phyloP scores from a whole-genome alignment of 2,797 vertebrate genomes.

The Loris lydekkerianus region DNA sequence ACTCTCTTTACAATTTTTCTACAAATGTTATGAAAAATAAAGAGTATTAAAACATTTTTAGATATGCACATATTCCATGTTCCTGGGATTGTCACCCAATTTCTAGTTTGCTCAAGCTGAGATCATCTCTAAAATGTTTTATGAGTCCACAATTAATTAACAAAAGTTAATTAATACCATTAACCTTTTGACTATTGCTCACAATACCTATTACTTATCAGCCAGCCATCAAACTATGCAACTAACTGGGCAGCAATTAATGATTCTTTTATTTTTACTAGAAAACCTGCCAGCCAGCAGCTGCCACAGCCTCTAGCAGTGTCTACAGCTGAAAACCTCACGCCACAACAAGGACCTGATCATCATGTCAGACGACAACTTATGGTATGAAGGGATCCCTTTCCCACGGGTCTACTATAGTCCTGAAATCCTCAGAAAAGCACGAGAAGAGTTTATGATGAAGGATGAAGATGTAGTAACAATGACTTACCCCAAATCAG shows the following conservation, averaged over 20 bases:
- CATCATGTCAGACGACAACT: rapidly evolving
- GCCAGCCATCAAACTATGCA: neutral
- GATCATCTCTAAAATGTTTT: neutral
- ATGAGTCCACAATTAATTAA: neutral
- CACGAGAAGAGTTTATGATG: neutral
- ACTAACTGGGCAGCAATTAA: neutral
- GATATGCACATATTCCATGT: neutral
- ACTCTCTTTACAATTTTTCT: neutral
- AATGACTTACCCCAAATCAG: slow-evolving; percentile 44
- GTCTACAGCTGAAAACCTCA: no score
- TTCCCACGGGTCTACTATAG: neutral
- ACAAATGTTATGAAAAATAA: neutral
- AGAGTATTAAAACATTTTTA: neutral
- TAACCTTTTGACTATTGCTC: neutral
- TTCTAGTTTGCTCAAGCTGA: neutral
- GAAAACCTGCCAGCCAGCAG: neutral
- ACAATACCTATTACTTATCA: neutral
- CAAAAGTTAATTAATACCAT: neutral
- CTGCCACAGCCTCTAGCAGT: rapidly evolving
- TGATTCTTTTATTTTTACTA: neutral
- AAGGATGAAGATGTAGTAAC: slow-evolving; percentile 16
- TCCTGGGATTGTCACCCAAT: neutral
- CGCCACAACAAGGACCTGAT: rapidly evolving
- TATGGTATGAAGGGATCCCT: slow-evolving; percentile 14
- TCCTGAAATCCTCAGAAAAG: neutral